Percentiles rank a stretch among this genome's conserved stretches.
phyloP scores from a whole-genome alignment of 1,140 invertebrate species.

The Globodera rostochiensis region DNA sequence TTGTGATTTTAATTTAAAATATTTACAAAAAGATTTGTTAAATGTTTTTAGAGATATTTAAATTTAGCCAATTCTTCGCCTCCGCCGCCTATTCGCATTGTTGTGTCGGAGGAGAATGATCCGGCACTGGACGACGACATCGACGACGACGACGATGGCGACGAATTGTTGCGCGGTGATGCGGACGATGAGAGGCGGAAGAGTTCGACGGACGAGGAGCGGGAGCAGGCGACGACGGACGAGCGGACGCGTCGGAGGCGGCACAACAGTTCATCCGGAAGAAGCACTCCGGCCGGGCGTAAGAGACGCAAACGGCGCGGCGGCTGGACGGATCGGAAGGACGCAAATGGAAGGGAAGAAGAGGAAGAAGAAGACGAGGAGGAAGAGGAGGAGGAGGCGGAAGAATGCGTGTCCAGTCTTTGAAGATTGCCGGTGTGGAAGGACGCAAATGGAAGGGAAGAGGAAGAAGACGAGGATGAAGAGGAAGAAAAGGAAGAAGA shows the following conservation, averaged over 20 bases:
- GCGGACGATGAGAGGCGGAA: not conserved
- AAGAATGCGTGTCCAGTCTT: too few relatives aligned
- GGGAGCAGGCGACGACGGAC: not conserved
- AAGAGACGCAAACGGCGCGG: not conserved
- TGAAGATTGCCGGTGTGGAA: too few relatives aligned
- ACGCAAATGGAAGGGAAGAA: too few relatives aligned
- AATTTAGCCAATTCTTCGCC: not conserved
- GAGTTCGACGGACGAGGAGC: not conserved
- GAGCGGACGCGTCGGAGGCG: not conserved
- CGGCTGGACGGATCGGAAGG: too few relatives aligned
- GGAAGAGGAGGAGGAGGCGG: too few relatives aligned
- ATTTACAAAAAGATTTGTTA: not conserved
- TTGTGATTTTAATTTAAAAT: too few relatives aligned
- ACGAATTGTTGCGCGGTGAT: not conserved
- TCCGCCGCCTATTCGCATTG: constrained; percentile 19
- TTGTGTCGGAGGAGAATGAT: constrained; percentile 11
- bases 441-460: too few relatives aligned
- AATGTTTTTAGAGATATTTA: not conserved
- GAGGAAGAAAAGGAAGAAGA: too few relatives aligned
- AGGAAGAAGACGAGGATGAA: too few relatives aligned
- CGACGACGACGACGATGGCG: not conserved
- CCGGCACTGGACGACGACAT: not conserved
- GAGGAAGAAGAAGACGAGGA: too few relatives aligned
- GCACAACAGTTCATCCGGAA: too few relatives aligned
- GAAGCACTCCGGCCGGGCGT: too few relatives aligned